phyloP scores from a whole-genome alignment of 1,140 invertebrate species.

The Heliconius melpomene region DNA sequence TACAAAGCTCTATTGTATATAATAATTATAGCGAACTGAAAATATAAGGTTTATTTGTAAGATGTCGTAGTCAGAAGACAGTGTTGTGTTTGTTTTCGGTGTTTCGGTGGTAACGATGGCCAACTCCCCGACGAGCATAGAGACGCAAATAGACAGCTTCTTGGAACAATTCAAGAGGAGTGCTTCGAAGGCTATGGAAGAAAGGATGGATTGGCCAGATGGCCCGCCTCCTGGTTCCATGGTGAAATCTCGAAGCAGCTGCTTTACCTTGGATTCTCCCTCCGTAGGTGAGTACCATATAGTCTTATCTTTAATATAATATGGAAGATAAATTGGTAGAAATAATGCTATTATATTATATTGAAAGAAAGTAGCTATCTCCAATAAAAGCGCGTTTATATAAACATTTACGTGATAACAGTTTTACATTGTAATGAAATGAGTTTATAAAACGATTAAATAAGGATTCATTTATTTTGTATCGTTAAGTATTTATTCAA shows the following conservation, averaged over 20 bases:
- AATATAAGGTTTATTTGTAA: constrained; percentile 41
- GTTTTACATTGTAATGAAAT: not conserved
- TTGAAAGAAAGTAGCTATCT: not conserved
- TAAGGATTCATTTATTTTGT: not conserved
- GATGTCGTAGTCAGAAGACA: constrained; percentile 58
- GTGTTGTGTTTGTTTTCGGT: constrained; percentile 75
- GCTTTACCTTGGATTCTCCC: constrained; percentile 75
- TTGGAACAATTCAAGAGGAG: constrained; percentile 89
- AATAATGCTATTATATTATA: not conserved
- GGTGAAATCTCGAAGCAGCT: constrained; percentile 77
- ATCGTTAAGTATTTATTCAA: not conserved
- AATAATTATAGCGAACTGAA: constrained; percentile 17
- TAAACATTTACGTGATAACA: constrained; percentile 14
- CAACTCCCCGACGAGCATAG: constrained; percentile 86
- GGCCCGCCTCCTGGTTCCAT: constrained; percentile 65
- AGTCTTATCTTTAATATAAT: not conserved
- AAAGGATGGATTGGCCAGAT: constrained; percentile 78
- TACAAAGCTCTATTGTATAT: constrained; percentile 10
- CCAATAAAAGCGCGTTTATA: not conserved
- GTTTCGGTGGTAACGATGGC: constrained; percentile 82
- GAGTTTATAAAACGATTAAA: constrained; percentile 8
- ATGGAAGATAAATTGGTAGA: not conserved
- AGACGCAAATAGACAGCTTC: constrained; percentile 91
- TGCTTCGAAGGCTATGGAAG: constrained; percentile 87
- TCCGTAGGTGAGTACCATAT: constrained; percentile 63